Conservation (phyloP, 2,113 vertebrate species). For the Dendrocopos noguchii region DNA sequence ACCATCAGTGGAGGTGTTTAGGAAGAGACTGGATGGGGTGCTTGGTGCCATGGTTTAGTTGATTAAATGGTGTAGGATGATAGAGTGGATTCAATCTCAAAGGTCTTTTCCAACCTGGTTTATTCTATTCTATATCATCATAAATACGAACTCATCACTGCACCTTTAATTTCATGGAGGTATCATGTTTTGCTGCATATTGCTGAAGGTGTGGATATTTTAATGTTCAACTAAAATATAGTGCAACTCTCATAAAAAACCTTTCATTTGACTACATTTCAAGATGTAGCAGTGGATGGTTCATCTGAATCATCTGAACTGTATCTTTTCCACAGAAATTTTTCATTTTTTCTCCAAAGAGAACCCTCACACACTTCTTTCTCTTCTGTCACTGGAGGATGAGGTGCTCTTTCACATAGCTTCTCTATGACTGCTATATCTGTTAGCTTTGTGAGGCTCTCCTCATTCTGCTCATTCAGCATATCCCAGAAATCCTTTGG, state of each 20-base stretch:
- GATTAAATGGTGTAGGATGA: no score
- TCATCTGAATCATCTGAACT: slow-evolving; percentile 26
- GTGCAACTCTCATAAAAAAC: background rate
- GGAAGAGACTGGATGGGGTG: no score
- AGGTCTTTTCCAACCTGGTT: no score
- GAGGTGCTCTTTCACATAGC: slow-evolving; percentile 77
- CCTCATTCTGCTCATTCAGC: slow-evolving; percentile 88
- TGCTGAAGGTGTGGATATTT: background rate
- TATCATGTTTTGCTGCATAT: background rate
- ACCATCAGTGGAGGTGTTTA: no score
- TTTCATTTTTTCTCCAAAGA: slow-evolving; percentile 93
- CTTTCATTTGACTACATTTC: background rate
- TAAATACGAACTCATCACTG: background rate
- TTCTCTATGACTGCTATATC: slow-evolving; percentile 86
- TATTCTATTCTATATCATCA: background rate
- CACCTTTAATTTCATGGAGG: background rate
- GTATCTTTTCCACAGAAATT: slow-evolving; percentile 90
- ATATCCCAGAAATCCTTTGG: slow-evolving; percentile 97
- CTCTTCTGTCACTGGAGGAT: slow-evolving; percentile 36
- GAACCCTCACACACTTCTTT: slow-evolving; percentile 57
- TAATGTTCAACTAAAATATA: background rate
- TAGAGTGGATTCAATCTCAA: no score
- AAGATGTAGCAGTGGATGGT: background rate
- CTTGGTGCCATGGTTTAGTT: no score
- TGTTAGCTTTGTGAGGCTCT: slow-evolving; percentile 86